phyloP scores from a whole-genome alignment of 2,113 vertebrate species.

The Grus americana region DNA sequence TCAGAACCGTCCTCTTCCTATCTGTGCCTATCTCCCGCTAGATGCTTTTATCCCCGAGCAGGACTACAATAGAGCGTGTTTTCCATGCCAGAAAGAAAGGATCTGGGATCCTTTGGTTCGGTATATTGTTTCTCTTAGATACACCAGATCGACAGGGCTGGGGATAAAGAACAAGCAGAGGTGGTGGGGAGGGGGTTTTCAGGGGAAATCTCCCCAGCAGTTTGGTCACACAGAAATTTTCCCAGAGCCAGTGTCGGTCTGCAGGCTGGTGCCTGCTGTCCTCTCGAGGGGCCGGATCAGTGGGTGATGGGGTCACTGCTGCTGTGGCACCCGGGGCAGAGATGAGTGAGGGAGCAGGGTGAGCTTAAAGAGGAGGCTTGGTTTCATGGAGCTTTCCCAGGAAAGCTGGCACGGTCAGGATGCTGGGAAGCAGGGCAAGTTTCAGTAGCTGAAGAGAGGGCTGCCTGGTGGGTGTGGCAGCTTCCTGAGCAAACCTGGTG shows the following conservation, averaged over 20 bases:
- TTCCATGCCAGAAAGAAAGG: not conserved
- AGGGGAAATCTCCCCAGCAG: not conserved
- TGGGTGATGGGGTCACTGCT: not conserved
- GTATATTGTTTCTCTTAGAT: not conserved
- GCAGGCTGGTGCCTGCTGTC: not conserved
- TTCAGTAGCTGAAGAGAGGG: not conserved
- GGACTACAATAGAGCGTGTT: not conserved
- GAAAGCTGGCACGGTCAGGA: not conserved
- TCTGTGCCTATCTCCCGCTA: not conserved
- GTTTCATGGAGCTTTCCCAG: not conserved
- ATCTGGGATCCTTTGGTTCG: not conserved
- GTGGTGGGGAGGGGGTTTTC: not conserved
- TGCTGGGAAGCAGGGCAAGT: not conserved
- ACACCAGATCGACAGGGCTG: not conserved
- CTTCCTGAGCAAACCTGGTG: not conserved
- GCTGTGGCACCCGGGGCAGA: not conserved
- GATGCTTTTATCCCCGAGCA: not conserved
- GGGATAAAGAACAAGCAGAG: not conserved
- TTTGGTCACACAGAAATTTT: not conserved
- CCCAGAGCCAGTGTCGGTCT: rapidly evolving
- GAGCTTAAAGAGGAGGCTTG: not conserved
- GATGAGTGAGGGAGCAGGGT: not conserved
- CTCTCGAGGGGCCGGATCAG: not conserved
- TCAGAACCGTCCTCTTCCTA: not conserved
- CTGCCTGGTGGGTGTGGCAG: slow-evolving; percentile 37